These are phyloP conservation scores for Epizoanthus scotinus DNA, from an alignment of 92 coral and sea anemone species.

Conservation along the genomic window DNA sequence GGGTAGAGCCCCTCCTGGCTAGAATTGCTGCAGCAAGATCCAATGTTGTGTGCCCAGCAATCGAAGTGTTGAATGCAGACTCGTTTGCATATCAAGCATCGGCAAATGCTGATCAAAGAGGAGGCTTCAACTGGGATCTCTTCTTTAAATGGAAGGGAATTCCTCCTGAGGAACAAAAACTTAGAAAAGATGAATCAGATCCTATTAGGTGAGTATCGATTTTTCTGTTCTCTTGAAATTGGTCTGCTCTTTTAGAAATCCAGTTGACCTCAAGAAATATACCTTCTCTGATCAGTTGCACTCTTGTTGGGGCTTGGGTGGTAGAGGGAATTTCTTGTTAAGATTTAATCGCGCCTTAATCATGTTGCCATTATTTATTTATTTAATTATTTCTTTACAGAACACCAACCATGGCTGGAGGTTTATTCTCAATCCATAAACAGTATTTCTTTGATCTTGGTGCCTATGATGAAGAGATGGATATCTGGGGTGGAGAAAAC, in stretches of 20 bases:
- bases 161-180: conserved; percentile 95
- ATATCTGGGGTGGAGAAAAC: conserved; percentile 99
- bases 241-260: too few relatives aligned
- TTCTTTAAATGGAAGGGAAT: conserved; percentile 99
- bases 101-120: conserved; percentile 93
- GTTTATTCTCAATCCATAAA: conserved; percentile 84
- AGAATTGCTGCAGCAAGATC: conserved; percentile 85
- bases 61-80: conserved; percentile 97
- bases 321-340: too few relatives aligned
- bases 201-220: conserved; percentile 79
- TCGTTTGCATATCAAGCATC: conserved; percentile 98
- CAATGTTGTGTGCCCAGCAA: conserved; percentile 98
- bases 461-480: conserved; percentile 98
- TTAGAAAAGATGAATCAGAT: conserved; percentile 86
- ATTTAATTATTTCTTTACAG: conserved; percentile 34
- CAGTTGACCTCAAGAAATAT: too few relatives aligned
- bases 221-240: too few relatives aligned
- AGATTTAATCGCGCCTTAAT: too few relatives aligned
- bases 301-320: too few relatives aligned
- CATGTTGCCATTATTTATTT: too few relatives aligned
- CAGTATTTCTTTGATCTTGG: conserved; percentile 94
- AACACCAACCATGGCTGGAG: conserved; percentile 99
- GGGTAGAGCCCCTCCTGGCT: conserved; percentile 97
- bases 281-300: too few relatives aligned
- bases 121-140: conserved; percentile 99